Evolutionary conservation across 2,797 vertebrate species (phyloP), one percentile per base, ranked within the genome.

Genomic region (Melanotaenia nigrans): DNA sequence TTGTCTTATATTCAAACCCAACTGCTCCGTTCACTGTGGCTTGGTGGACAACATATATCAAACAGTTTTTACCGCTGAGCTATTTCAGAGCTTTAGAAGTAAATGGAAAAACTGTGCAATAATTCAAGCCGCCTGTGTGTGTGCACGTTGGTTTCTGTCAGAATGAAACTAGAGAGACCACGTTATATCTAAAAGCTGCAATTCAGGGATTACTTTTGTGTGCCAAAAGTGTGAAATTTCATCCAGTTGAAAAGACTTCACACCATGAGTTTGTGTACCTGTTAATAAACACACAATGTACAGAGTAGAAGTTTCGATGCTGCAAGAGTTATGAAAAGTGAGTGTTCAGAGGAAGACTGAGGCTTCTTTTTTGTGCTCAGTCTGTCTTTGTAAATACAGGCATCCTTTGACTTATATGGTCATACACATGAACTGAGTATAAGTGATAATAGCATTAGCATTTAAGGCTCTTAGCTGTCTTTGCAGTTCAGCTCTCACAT

Each of bases 161-260:
- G 54, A 53, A 70, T 60, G 83, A 85, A 85, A 90, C 78, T 14
- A 12, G 59, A 78, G 61, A 63, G 61, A 65, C 38, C n/a, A 42
- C 45, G 74, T 77, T 54, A 24, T 61, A 38, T 74, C 65, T 75
- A 68, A 87, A 83, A 65, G 66, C 80, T 78, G 64, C 58, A 77
- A 90, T 85, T 85, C 86, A 83, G 70, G 75, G 77, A 90, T 87
- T 84, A 70, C 68, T 77, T 81, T 67, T 75, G 70, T 84, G 59
- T 82, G 60, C 30, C 65, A 14, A 42, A 61, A 68, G 90, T 85
- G 72, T 91, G 90, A 85, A 88, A 91, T 92, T 89, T 76, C 86
- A 90, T 78, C 85, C 40, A 3, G 4, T 33, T 76, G 67, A 83
- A 76, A 73, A 63, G 40, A 71, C 83, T 88, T 87, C 78, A 78